Conservation (phyloP, 1,140 invertebrate genomes). For the Heliconius hewitsoni region DNA sequence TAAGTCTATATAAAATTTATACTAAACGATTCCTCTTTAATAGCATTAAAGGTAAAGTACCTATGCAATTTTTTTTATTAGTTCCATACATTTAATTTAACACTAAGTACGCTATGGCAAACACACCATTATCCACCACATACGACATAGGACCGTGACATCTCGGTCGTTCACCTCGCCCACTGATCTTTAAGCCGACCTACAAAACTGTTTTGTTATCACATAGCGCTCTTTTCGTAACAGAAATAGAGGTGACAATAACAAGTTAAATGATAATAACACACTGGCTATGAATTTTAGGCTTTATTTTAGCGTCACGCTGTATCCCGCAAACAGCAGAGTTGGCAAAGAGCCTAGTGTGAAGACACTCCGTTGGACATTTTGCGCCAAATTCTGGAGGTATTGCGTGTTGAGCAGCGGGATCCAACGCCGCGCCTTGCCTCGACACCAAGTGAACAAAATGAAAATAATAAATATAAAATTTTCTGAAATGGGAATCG, state of each 20-base stretch:
- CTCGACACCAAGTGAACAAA: too few species aligned
- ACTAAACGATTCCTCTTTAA: neutral
- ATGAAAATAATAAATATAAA: too few species aligned
- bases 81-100: neutral
- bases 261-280: constrained; percentile 24
- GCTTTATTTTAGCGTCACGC: neutral
- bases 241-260: constrained; percentile 31
- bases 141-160: constrained; percentile 63
- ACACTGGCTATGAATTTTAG: neutral
- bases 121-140: constrained; percentile 26
- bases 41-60: neutral
- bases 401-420: too few species aligned
- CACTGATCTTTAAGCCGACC: constrained; percentile 65
- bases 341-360: too few species aligned
- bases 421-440: too few species aligned
- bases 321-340: too few species aligned
- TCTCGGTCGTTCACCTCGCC: constrained; percentile 67
- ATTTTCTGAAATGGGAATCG: too few species aligned
- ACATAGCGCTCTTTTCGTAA: constrained; percentile 38
- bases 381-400: too few species aligned
- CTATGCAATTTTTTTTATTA: neutral
- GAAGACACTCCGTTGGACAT: too few species aligned
- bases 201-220: constrained; percentile 53
- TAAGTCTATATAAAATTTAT: neutral
- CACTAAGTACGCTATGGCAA: constrained; percentile 13